These are phyloP conservation scores for Dendronephthya gigantea DNA, from an alignment of 64 coral and sea anemone genomes.

Conservation along the genomic window DNA sequence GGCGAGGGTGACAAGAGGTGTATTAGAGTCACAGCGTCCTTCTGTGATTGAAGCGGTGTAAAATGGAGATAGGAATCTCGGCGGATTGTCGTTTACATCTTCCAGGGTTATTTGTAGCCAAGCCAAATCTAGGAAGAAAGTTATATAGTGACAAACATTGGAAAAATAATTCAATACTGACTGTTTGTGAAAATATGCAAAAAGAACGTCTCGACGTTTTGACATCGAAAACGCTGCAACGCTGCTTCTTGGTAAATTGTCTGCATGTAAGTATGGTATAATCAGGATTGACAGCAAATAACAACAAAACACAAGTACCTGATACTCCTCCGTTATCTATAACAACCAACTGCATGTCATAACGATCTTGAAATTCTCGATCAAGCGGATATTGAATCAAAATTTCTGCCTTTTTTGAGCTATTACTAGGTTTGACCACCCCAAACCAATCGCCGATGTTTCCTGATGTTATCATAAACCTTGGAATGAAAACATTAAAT, in stretches of 20 bases:
- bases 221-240: background rate
- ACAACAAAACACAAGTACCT: too few species aligned
- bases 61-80: background rate
- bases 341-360: conserved; percentile 3
- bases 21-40: background rate
- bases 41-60: background rate
- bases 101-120: background rate
- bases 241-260: too few species aligned
- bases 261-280: too few species aligned
- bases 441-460: background rate
- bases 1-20: background rate
- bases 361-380: background rate
- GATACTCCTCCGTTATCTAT: background rate
- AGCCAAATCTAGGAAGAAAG: background rate
- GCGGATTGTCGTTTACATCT: background rate
- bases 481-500: too few species aligned
- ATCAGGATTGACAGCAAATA: too few species aligned
- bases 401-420: background rate
- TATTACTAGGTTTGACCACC: background rate
- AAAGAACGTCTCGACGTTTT: too few species aligned
- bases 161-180: too few species aligned
- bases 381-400: background rate
- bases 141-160: too few species aligned
- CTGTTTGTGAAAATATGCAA: too few species aligned
- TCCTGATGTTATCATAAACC: background rate